Percentiles rank a stretch among this genome's conserved stretches.
phyloP scores from a whole-genome alignment of 1,140 invertebrate genomes.

The Branchinecta lindahli region DNA sequence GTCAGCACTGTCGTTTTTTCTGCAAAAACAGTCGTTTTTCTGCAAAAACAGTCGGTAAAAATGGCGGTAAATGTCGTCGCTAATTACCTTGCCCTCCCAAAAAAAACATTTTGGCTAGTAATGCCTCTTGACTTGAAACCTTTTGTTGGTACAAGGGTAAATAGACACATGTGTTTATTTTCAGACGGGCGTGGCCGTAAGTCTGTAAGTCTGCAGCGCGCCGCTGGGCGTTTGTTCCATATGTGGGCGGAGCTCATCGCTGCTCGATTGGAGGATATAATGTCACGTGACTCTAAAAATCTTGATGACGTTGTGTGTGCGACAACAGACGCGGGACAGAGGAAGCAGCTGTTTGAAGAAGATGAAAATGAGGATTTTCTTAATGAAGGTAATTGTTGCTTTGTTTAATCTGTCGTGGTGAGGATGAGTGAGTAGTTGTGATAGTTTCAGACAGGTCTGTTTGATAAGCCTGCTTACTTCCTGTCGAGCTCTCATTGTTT shows the following conservation, averaged over 20 bases:
- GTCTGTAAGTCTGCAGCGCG: constrained; percentile 65
- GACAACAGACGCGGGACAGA: constrained; percentile 61
- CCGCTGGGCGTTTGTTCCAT: constrained; percentile 90
- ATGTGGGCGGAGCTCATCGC: constrained; percentile 91
- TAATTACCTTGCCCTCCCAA: too few relatives aligned
- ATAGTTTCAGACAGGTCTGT: neutral
- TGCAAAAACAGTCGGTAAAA: too few relatives aligned
- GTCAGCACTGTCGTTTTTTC: too few relatives aligned
- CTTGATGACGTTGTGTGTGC: constrained; percentile 48
- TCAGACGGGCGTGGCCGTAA: constrained; percentile 26
- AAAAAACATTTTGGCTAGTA: too few relatives aligned
- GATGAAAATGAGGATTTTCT: constrained; percentile 97
- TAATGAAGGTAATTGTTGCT: constrained; percentile 59
- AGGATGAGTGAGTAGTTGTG: too few relatives aligned
- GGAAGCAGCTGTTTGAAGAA: constrained; percentile 63
- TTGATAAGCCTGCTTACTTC: neutral
- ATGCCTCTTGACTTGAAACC: too few relatives aligned
- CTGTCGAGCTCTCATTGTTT: neutral
- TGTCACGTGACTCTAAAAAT: constrained; percentile 54
- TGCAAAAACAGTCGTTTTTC: too few relatives aligned
- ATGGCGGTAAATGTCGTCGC: too few relatives aligned
- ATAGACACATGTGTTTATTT: too few relatives aligned
- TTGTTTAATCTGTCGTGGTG: too few relatives aligned
- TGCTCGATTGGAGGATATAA: constrained; percentile 60
- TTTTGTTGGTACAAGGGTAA: too few relatives aligned